A percentile compares a stretch with the other conserved stretches of the same genome.
Evolutionary conservation across 2,797 vertebrate genomes (phyloP).

Genomic region (Ateles fusciceps): DNA sequence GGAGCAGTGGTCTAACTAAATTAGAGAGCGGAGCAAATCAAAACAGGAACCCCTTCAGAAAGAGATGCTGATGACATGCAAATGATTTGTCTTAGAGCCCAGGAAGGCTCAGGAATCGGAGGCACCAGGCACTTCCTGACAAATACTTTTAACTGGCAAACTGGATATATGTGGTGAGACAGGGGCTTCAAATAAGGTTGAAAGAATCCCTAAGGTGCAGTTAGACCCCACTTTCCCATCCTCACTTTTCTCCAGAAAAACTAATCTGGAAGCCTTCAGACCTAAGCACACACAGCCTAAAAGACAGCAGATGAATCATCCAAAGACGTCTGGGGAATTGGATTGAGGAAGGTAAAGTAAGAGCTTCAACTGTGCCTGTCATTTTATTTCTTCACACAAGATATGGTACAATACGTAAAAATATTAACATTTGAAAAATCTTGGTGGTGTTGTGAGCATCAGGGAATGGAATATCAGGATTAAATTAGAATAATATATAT

Average conservation of each 20-base stretch:
- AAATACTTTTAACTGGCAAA: background rate
- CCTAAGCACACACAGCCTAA: background rate
- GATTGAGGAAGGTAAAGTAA: background rate
- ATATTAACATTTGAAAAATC: background rate
- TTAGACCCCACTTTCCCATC: background rate
- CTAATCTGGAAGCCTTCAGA: background rate
- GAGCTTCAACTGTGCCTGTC: background rate
- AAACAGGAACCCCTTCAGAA: background rate
- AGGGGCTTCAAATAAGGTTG: background rate
- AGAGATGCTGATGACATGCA: background rate
- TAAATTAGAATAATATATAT: background rate
- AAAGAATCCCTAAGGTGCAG: background rate
- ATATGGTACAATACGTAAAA: background rate
- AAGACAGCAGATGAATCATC: background rate
- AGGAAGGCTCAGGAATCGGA: background rate
- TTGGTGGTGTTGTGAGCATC: background rate
- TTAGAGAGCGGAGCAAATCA: background rate
- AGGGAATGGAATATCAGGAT: background rate
- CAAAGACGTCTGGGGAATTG: background rate
- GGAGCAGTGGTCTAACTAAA: background rate
- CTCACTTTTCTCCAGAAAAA: background rate
- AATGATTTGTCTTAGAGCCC: background rate
- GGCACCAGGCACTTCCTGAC: background rate
- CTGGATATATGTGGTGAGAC: background rate
- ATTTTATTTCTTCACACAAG: background rate